Evolutionary conservation across 2,113 vertebrate species (phyloP).

Genomic region (Sarotherodon lohbergeri): DNA sequence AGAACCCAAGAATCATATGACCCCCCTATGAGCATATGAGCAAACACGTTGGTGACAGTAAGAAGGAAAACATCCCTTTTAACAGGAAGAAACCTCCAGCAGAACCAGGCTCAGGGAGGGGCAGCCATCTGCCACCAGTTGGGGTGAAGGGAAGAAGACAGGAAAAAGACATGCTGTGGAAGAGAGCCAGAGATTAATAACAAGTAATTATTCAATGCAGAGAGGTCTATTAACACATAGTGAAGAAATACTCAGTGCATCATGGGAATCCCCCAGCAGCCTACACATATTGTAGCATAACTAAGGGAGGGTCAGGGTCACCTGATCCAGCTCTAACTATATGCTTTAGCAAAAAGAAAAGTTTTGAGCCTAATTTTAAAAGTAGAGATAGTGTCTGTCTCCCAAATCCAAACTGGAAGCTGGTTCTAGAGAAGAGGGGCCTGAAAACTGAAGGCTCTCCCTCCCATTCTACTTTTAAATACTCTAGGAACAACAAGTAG

Average conservation of each 20-base stretch:
- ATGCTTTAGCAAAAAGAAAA: background rate
- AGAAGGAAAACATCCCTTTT: background rate
- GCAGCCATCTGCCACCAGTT: rapidly evolving
- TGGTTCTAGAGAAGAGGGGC: no score
- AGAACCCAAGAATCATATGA: background rate
- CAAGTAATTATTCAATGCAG: background rate
- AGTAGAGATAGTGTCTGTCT: no score
- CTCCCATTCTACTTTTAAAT: no score
- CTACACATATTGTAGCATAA: background rate
- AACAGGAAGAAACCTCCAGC: rapidly evolving
- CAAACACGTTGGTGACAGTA: background rate
- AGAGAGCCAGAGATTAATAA: background rate
- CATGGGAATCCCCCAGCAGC: background rate
- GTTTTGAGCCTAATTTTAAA: background rate
- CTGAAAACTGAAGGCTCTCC: no score
- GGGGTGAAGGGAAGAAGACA: background rate
- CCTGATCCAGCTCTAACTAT: no score
- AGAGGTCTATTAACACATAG: background rate
- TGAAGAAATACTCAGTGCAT: background rate
- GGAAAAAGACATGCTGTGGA: background rate
- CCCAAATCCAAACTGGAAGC: no score
- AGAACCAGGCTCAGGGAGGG: background rate
- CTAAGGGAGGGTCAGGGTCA: background rate
- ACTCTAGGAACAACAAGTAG: no score
- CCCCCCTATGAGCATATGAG: background rate